Conservation (phyloP, 2,113 vertebrate species). For the human region DNA sequence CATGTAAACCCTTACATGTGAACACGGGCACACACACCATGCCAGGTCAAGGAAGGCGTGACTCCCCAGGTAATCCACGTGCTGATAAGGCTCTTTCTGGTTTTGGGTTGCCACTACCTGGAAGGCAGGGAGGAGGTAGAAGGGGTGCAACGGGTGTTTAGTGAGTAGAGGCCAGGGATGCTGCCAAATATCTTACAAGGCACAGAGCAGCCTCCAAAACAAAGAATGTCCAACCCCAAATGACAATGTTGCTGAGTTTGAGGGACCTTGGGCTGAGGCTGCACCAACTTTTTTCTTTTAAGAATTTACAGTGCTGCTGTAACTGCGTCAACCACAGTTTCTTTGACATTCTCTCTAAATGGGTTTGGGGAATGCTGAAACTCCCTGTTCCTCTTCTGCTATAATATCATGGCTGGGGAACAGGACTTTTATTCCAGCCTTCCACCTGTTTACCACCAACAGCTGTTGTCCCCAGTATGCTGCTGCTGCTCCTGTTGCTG, state of each 20-base stretch:
- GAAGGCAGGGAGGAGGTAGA: too few species aligned
- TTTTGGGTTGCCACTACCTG: neutral
- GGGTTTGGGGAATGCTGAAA: neutral
- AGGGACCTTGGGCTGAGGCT: neutral
- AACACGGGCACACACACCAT: neutral
- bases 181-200: neutral
- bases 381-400: neutral
- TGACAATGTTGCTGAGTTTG: too few species aligned
- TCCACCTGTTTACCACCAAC: neutral
- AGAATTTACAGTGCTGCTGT: too few species aligned
- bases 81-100: neutral
- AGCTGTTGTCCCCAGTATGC: rapidly evolving
- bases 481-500: neutral
- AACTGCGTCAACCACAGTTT: neutral
- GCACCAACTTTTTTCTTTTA: neutral
- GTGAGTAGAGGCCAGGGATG: neutral
- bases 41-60: neutral
- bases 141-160: neutral
- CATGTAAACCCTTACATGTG: neutral
- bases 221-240: neutral
- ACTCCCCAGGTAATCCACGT: neutral
- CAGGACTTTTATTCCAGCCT: neutral
- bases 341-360: neutral
- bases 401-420: neutral
- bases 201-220: neutral